Conservation (phyloP, 2,113 vertebrate species). For the Tapirus terrestris region DNA sequence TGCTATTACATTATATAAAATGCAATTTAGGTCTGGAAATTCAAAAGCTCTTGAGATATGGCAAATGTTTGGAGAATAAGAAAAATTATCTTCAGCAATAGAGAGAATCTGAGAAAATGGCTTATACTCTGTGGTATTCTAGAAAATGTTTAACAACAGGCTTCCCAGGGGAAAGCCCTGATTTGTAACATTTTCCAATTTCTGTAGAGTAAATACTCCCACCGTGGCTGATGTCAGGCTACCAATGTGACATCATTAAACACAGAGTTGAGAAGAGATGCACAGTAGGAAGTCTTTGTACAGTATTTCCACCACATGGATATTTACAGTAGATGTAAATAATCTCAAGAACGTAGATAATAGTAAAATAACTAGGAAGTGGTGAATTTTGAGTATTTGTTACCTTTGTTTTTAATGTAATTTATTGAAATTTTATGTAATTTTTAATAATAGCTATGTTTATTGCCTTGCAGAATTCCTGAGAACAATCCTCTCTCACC, state of each 20-base stretch:
- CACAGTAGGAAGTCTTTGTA: neutral
- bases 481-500: neutral
- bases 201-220: neutral
- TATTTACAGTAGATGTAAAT: neutral
- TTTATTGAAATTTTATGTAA: neutral
- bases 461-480: conserved; percentile 40
- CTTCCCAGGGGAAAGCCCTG: neutral
- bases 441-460: conserved; percentile 34
- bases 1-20: conserved; percentile 71
- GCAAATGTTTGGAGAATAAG: conserved; percentile 64
- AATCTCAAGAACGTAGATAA: neutral
- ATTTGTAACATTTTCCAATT: neutral
- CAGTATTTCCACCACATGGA: neutral
- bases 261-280: neutral
- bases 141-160: conserved; percentile 5
- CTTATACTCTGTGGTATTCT: neutral
- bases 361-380: neutral
- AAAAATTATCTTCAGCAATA: conserved; percentile 22
- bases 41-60: conserved; percentile 59
- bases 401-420: neutral
- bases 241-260: neutral
- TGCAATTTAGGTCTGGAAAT: conserved; percentile 72
- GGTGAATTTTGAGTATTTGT: neutral
- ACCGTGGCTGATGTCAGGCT: neutral
- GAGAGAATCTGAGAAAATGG: neutral